Conservation (phyloP, 2,113 vertebrate species). For the Chaetodon auriga region DNA sequence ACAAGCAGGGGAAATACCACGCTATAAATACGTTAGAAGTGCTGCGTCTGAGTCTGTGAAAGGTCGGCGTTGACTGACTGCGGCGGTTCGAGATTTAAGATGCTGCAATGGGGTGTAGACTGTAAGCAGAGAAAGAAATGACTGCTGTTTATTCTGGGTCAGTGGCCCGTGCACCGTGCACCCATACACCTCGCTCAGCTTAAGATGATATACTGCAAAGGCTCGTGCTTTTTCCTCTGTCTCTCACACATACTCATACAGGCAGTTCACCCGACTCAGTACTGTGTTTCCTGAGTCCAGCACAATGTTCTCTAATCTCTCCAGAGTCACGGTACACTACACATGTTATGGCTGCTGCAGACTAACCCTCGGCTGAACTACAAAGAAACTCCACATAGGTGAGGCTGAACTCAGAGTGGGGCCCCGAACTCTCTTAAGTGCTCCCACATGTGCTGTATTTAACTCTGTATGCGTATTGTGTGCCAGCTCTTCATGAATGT, state of each 20-base stretch:
- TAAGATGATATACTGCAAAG: constrained; percentile 14
- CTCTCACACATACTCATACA: neutral
- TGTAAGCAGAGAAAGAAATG: constrained; percentile 46
- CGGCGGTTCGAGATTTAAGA: constrained; percentile 45
- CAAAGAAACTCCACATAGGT: constrained; percentile 53
- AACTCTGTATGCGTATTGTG: neutral
- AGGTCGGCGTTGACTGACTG: constrained; percentile 59
- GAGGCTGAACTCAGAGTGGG: constrained; percentile 46
- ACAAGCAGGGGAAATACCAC: constrained; percentile 68
- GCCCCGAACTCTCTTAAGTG: constrained; percentile 37
- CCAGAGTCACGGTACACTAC: constrained; percentile 58
- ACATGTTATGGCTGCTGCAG: constrained; percentile 66
- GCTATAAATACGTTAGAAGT: constrained; percentile 66
- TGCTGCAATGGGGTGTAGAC: constrained; percentile 22
- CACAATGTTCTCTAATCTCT: constrained; percentile 58
- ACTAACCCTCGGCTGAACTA: constrained; percentile 60
- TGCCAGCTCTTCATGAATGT: constrained; percentile 9
- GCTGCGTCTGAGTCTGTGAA: constrained; percentile 43
- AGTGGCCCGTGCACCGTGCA: constrained; percentile 35
- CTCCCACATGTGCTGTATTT: constrained; percentile 58
- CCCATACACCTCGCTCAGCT: constrained; percentile 26
- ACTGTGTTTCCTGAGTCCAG: constrained; percentile 26
- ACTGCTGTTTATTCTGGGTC: constrained; percentile 49
- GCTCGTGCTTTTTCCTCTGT: neutral
- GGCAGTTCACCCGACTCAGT: neutral